Conservation (phyloP, 2,113 vertebrate species). For the Atlantisia rogersi region DNA sequence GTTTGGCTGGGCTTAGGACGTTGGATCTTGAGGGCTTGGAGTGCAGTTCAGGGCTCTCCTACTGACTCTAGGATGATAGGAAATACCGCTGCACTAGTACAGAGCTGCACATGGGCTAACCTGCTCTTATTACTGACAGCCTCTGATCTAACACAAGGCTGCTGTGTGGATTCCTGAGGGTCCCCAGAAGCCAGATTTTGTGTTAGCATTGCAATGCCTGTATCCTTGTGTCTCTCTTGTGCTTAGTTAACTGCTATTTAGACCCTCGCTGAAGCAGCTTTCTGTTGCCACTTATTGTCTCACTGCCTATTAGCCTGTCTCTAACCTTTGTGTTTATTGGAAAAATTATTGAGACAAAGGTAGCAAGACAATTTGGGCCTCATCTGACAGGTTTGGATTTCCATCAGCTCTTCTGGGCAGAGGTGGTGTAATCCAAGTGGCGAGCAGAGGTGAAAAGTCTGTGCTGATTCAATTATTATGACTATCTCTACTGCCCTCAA, state of each 20-base stretch:
- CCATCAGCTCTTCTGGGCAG: not conserved
- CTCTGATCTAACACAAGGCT: not conserved
- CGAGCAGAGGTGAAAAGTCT: not conserved
- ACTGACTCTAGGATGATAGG: no score
- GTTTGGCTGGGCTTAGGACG: not conserved
- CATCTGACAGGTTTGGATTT: not conserved
- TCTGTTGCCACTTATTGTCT: not conserved
- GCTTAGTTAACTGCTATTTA: conserved; percentile 4
- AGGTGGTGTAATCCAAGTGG: not conserved
- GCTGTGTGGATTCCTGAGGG: not conserved
- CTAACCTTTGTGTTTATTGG: conserved; percentile 20
- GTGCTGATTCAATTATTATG: not conserved
- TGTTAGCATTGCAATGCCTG: not conserved
- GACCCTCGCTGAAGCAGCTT: not conserved
- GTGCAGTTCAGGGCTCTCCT: not conserved
- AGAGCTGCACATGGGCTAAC: not conserved
- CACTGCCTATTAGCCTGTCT: conserved; percentile 19
- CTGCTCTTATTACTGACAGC: not conserved
- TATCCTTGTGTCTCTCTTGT: not conserved
- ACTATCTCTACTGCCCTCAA: not conserved
- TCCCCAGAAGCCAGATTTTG: not conserved
- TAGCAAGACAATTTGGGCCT: not conserved
- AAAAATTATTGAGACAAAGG: conserved; percentile 19
- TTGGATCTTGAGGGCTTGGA: not conserved
- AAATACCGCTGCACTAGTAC: not conserved